Evolutionary conservation across 2,113 vertebrate genomes (phyloP).

Genomic region (Platichthys flesus): DNA sequence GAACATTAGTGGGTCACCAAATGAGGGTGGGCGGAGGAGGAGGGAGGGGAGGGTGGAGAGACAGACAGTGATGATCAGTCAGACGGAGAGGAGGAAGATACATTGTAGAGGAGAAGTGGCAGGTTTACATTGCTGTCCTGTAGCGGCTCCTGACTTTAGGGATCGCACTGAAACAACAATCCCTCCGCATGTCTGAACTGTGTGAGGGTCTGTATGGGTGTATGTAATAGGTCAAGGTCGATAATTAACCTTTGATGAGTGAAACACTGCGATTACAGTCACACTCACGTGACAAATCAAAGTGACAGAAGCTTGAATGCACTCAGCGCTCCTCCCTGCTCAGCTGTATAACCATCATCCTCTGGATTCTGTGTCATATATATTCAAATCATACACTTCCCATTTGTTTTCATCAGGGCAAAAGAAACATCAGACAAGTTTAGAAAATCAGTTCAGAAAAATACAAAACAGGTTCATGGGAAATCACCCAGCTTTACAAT

Average conservation of each 20-base stretch:
- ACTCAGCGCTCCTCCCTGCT: constrained; percentile 35
- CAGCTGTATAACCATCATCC: constrained; percentile 27
- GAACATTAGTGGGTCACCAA: constrained; percentile 94
- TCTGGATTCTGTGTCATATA: constrained; percentile 4
- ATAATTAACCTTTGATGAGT: constrained; percentile 77
- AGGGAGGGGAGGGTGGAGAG: constrained; percentile 83
- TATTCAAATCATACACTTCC: constrained; percentile 23
- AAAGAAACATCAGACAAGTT: background rate
- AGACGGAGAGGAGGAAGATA: constrained; percentile 20
- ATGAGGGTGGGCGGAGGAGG: constrained; percentile 78
- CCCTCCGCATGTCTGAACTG: background rate
- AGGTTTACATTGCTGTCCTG: constrained; percentile 12
- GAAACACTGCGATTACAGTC: constrained; percentile 75
- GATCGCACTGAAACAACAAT: background rate
- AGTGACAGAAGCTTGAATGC: constrained; percentile 66
- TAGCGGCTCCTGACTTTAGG: constrained; percentile 16
- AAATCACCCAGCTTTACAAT: no score
- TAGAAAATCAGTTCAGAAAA: background rate
- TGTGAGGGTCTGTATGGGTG: constrained; percentile 17
- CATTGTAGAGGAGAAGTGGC: constrained; percentile 23
- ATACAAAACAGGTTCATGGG: no score
- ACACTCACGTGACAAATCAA: constrained; percentile 74
- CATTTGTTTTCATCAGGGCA: background rate
- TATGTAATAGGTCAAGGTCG: constrained; percentile 53
- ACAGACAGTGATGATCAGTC: constrained; percentile 45